Base-by-base conservation (phyloP, 92 coral and sea anemone genomes). In the Montipora capitata region DNA sequence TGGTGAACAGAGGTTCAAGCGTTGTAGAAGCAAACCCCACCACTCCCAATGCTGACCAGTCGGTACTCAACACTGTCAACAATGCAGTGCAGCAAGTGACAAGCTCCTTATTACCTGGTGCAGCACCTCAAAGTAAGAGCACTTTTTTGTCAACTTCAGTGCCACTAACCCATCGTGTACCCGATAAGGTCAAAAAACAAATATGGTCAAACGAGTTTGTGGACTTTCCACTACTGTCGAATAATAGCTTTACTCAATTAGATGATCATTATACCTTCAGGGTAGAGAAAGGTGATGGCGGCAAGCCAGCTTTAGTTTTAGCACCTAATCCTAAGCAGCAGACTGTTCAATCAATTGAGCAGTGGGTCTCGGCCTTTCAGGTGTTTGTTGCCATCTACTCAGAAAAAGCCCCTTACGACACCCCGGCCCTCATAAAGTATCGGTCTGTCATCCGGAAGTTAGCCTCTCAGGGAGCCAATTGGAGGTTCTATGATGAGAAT, bases 341-440 rank as follows among this genome's bases (percentile, higher is more conserved):
- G 16, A 40, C 10, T 3, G 11, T 65, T 20, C 39, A 20, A 7
- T 40, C 16, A 5, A 59, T 79, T 15, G 75, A 87, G 38, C 65
- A 67, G 51, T 87, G 80, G 85, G 49, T 71, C 15, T 67, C 83
- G 4, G 81, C 78, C 12, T 87, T 87, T 20, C 57, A 77, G 43
- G 58, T 77, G 9, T 79, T 52, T 70, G 45, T 67, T 3, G 72
- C 72, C 11, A 4, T 39, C 40, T 67, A 35, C 20, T 40, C 72
- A 5, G 44, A 7, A 0, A 8, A 13, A 2, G 11, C 72, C 43
- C 51, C 51, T 45, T 8, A 45, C 51, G 8, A 8, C 51, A 45
- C 51, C 51, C 51, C 51, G 51, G 51, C 51, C 51, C 51, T 45
- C 51, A 45, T 45, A 0, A 45, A 45, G 51, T 45, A 45, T 8